Conservation (phyloP, 2,797 vertebrate species). For the Cyprinella venusta region DNA sequence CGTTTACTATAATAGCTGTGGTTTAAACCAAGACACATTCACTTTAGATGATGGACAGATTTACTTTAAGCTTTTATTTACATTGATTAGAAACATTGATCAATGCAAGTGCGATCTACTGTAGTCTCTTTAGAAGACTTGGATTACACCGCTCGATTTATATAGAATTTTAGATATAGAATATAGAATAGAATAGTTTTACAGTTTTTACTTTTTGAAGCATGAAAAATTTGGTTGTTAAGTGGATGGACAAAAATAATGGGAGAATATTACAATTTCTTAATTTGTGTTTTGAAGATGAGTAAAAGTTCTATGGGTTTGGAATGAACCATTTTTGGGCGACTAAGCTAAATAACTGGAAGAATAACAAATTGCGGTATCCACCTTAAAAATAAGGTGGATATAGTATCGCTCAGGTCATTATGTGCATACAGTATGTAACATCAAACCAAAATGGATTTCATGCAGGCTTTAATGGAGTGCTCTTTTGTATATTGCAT, state of each 20-base stretch:
- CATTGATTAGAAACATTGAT: background rate
- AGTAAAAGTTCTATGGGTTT: no score
- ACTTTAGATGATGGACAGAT: background rate
- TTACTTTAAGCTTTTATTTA: background rate
- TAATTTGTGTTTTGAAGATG: background rate
- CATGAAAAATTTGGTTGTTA: background rate
- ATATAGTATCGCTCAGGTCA: no score
- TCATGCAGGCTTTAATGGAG: no score
- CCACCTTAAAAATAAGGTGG: no score
- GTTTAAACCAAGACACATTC: background rate
- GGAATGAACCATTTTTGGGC: no score
- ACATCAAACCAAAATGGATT: no score
- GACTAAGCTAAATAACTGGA: no score
- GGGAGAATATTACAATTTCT: background rate
- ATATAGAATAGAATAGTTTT: no score
- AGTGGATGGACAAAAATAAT: background rate
- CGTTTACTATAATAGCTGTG: background rate
- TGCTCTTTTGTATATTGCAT: no score
- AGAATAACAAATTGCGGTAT: no score
- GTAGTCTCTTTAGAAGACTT: background rate
- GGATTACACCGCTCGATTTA: background rate
- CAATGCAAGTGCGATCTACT: background rate
- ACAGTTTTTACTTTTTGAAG: background rate
- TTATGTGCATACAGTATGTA: no score
- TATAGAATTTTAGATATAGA: no score